A percentile compares a stretch with the other conserved stretches of the same genome.
Conservation (phyloP, 2,888 invertebrate genomes). For the Diabrotica balteata region DNA sequence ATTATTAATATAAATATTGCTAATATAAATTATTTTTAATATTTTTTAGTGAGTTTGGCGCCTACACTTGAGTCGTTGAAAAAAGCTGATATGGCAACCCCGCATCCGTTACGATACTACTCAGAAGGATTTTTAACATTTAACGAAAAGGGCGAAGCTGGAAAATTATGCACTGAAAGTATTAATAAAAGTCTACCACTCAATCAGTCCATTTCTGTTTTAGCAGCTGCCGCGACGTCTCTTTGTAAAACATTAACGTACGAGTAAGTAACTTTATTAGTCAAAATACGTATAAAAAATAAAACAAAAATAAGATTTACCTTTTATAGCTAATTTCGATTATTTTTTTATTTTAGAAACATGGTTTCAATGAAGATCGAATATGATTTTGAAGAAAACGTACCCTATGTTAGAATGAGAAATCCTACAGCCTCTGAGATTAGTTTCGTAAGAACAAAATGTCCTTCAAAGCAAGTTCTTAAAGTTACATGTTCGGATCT, state of each 20-base stretch:
- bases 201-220: conserved; percentile 54
- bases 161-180: conserved; percentile 83
- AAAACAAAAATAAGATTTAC: too few species aligned
- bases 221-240: conserved; percentile 78
- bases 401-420: conserved; percentile 81
- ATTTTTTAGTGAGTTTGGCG: conserved; percentile 74
- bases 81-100: conserved; percentile 70
- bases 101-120: conserved; percentile 74
- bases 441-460: conserved; percentile 79
- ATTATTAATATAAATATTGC: too few species aligned
- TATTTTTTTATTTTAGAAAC: conserved; percentile 63
- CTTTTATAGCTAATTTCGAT: too few species aligned
- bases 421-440: conserved; percentile 83
- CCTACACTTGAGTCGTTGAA: conserved; percentile 72
- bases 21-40: too few species aligned
- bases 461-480: conserved; percentile 78
- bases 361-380: conserved; percentile 74
- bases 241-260: conserved; percentile 80
- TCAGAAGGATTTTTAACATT: conserved; percentile 85
- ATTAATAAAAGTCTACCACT: conserved; percentile 68
- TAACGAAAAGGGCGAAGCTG: conserved; percentile 81
- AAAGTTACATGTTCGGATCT: conserved; percentile 80
- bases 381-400: conserved; percentile 66
- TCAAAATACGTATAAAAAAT: too few species aligned
- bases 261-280: conserved; percentile 63